Conservation (phyloP, 2,113 vertebrate species). For the Silurus asotus region DNA sequence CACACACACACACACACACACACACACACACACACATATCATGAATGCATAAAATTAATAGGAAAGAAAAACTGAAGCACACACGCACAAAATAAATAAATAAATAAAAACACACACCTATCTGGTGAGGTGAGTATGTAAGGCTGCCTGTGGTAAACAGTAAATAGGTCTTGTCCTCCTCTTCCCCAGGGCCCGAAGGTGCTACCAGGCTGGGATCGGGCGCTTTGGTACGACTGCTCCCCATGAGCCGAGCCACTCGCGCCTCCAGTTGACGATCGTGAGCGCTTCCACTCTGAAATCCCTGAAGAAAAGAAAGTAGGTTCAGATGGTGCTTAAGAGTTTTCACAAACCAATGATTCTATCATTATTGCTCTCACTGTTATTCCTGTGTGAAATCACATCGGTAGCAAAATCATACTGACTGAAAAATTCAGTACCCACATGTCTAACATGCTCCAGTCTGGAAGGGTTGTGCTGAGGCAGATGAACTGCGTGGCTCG, state of each 20-base stretch:
- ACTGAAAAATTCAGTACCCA: conserved; percentile 43
- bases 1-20: not conserved
- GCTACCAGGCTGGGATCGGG: conserved; percentile 68
- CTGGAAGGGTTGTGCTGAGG: conserved; percentile 57
- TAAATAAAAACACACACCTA: conserved; percentile 72
- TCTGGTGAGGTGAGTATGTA: conserved; percentile 96
- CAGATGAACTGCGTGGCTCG: conserved; percentile 34
- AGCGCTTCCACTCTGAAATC: conserved; percentile 55
- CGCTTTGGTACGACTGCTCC: conserved; percentile 76
- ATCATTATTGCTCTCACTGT: not conserved
- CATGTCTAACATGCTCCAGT: conserved; percentile 72
- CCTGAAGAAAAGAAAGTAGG: not conserved
- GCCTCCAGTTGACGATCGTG: conserved; percentile 79
- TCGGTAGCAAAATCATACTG: not conserved
- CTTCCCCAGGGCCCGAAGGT: conserved; percentile 55
- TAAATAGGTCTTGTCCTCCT: conserved; percentile 84
- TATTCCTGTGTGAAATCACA: not conserved
- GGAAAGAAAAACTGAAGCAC: not conserved
- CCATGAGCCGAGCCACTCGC: conserved; percentile 82
- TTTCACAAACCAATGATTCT: not conserved
- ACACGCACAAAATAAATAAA: not conserved
- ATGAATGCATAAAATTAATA: conserved; percentile 28
- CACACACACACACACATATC: conserved; percentile 62
- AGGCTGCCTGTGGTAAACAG: conserved; percentile 97
- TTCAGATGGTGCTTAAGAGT: no score